Evolutionary conservation across 1,140 invertebrate species (phyloP).

Genomic region (Zaprionus africanus): DNA sequence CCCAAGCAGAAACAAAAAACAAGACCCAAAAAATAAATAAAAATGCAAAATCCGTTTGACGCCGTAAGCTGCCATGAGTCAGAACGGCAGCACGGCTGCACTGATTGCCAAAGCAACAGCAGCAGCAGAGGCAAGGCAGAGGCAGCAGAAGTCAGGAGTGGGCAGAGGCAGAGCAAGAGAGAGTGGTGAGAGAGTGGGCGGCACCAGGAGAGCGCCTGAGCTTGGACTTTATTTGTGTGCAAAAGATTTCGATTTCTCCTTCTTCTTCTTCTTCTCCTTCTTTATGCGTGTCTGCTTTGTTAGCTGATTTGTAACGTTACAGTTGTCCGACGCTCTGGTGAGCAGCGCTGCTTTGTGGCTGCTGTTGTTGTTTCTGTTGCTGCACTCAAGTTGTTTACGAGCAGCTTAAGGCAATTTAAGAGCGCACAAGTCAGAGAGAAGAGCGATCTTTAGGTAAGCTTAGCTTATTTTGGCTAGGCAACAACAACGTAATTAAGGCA

Average conservation of each 20-base stretch:
- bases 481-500: neutral
- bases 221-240: slow-evolving; percentile 47
- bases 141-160: neutral
- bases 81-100: slow-evolving; percentile 73
- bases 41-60: slow-evolving; percentile 81
- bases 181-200: slow-evolving; percentile 7
- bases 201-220: slow-evolving; percentile 20
- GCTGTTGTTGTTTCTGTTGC: slow-evolving; percentile 22
- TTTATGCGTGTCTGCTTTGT: slow-evolving; percentile 49
- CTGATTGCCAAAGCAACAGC: slow-evolving; percentile 57
- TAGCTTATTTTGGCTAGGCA: neutral
- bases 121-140: slow-evolving; percentile 4
- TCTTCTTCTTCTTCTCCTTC: slow-evolving; percentile 46
- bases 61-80: slow-evolving; percentile 73
- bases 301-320: slow-evolving; percentile 65
- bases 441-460: neutral
- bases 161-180: neutral
- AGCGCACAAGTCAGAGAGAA: slow-evolving; percentile 3
- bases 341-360: neutral
- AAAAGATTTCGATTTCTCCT: slow-evolving; percentile 68
- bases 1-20: slow-evolving; percentile 33
- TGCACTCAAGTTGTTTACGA: slow-evolving; percentile 51
- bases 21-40: slow-evolving; percentile 46
- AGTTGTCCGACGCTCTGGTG: slow-evolving; percentile 21
- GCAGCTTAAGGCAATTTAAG: slow-evolving; percentile 30